Percentiles rank a stretch among this genome's conserved stretches.
Evolutionary conservation across 2,113 vertebrate genomes (phyloP).

Genomic region (Emberiza fucata): DNA sequence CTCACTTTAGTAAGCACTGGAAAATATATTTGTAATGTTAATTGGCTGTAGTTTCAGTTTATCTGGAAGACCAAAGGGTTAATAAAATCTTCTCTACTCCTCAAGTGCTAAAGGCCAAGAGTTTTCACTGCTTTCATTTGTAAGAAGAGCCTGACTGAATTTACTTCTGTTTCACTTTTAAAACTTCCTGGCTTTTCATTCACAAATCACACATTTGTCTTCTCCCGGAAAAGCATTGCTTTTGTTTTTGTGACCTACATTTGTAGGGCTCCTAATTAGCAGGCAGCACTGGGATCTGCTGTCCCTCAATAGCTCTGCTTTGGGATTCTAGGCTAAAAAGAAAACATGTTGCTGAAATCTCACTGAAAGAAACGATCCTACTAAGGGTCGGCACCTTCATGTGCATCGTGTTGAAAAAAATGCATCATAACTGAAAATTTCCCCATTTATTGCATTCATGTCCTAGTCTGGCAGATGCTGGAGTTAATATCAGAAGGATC

Average conservation of each 20-base stretch:
- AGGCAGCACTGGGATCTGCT: conserved; percentile 62
- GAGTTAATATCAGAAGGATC: background rate
- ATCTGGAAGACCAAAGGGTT: conserved; percentile 11
- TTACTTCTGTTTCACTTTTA: conserved; percentile 63
- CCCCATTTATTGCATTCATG: background rate
- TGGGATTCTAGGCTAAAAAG: conserved; percentile 20
- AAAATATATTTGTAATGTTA: background rate
- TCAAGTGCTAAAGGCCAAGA: background rate
- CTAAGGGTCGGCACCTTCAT: background rate
- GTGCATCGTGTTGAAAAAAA: fast-evolving
- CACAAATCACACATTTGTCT: conserved; percentile 71
- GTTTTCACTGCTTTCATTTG: conserved; percentile 26
- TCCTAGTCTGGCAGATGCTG: background rate
- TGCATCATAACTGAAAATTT: background rate
- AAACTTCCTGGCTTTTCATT: conserved; percentile 75
- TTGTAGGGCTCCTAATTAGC: conserved; percentile 71
- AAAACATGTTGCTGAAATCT: conserved; percentile 7
- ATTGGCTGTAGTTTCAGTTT: background rate
- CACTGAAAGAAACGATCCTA: background rate
- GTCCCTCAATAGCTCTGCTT: conserved; percentile 37
- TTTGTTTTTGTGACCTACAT: conserved; percentile 73
- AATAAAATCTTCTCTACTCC: conserved; percentile 14
- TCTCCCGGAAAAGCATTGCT: conserved; percentile 66
- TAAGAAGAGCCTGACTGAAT: conserved; percentile 52
- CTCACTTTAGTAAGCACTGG: background rate